A percentile compares a stretch with the other conserved stretches of the same genome.
phyloP scores from a whole-genome alignment of 2,797 vertebrate species.

The Podarcis lilfordi region DNA sequence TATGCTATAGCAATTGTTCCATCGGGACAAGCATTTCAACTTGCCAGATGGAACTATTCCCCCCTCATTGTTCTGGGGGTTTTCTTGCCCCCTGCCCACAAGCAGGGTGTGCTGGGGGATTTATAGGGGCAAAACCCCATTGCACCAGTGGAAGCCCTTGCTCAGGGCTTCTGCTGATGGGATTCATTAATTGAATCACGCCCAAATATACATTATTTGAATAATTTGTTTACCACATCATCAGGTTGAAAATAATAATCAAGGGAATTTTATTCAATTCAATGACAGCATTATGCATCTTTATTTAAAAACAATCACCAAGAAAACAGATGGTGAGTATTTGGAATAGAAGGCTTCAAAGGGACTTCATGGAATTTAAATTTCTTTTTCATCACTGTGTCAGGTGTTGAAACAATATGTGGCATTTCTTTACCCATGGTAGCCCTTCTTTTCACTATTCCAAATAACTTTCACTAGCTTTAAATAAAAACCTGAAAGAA shows the following conservation, averaged over 20 bases:
- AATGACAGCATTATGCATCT: background rate
- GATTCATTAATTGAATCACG: no score
- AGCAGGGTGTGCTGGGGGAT: no score
- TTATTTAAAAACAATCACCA: constrained; percentile 28
- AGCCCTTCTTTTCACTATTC: background rate
- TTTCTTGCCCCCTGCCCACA: no score
- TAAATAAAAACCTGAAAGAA: background rate
- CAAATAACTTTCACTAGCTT: background rate
- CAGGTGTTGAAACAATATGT: constrained; percentile 1
- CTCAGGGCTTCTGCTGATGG: no score
- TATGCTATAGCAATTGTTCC: no score
- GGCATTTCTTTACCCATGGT: constrained; percentile 3
- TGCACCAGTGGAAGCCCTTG: no score
- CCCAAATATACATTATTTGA: background rate
- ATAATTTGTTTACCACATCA: constrained; percentile 14
- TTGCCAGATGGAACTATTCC: no score
- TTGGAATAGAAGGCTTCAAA: constrained; percentile 34
- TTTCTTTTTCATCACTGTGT: constrained; percentile 4
- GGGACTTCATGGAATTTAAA: background rate
- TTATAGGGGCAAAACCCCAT: no score
- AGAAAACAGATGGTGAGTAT: background rate
- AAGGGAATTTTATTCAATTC: constrained; percentile 22
- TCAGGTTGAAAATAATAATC: background rate
- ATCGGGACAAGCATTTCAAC: no score
- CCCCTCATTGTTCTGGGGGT: no score